phyloP scores from a whole-genome alignment of 2,888 invertebrate genomes.

The Galeruca laticollis region DNA sequence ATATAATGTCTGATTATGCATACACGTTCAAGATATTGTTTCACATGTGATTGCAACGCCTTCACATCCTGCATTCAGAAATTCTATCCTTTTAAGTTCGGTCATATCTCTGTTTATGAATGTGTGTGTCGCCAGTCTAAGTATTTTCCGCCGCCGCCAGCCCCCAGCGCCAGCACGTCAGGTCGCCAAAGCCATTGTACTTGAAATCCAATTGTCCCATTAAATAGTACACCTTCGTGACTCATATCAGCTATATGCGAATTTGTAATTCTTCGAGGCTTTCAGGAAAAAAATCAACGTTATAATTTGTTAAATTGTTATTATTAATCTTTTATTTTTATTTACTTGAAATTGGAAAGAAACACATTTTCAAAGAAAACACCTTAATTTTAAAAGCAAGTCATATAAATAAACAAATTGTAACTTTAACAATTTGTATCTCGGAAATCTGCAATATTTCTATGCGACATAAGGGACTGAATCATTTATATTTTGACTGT shows the following conservation, averaged over 20 bases:
- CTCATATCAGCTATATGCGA: slow-evolving; percentile 1
- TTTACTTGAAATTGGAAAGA: too few relatives aligned
- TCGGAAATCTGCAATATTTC: too few relatives aligned
- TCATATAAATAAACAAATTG: too few relatives aligned
- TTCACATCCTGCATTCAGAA: slow-evolving; percentile 36
- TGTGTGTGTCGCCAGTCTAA: slow-evolving; percentile 12
- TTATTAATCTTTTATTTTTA: too few relatives aligned
- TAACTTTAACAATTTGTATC: too few relatives aligned
- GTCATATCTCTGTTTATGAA: neutral
- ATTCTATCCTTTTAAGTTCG: slow-evolving; percentile 26
- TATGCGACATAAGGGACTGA: too few relatives aligned
- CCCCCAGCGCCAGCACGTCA: slow-evolving; percentile 14
- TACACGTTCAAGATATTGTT: neutral
- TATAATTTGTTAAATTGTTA: too few relatives aligned
- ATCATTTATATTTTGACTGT: too few relatives aligned
- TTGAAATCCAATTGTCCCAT: slow-evolving; percentile 5
- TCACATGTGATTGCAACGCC: slow-evolving; percentile 23
- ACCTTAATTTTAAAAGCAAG: too few relatives aligned
- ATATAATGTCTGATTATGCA: too few relatives aligned
- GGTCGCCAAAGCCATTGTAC: slow-evolving; percentile 14
- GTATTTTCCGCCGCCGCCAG: slow-evolving; percentile 20
- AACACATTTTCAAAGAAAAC: too few relatives aligned
- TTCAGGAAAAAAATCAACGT: neutral
- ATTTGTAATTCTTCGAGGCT: neutral
- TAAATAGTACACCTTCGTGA: neutral